Evolutionary conservation across 2,113 vertebrate genomes (phyloP).

Genomic region (Calidris pugnax): DNA sequence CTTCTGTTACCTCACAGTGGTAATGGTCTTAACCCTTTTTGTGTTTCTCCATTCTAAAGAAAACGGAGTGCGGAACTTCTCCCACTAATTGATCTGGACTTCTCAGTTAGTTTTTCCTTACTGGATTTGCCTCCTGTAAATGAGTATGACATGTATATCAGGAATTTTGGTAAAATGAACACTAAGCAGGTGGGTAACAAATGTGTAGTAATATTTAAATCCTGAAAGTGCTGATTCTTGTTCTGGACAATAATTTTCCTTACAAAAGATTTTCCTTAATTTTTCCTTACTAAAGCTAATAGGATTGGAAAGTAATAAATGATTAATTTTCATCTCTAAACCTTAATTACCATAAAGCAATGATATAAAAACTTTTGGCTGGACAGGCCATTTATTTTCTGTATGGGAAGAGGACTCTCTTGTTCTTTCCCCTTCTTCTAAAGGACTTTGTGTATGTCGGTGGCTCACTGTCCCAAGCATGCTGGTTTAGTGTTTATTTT

Average conservation of each 20-base stretch:
- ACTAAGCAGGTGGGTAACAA: slow-evolving; percentile 86
- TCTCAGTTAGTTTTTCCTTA: slow-evolving; percentile 84
- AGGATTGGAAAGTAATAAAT: neutral
- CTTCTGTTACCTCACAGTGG: neutral
- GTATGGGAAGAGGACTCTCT: neutral
- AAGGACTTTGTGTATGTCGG: neutral
- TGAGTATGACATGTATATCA: slow-evolving; percentile 96
- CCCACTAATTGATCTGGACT: slow-evolving; percentile 90
- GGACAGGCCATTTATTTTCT: neutral
- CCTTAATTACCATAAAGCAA: neutral
- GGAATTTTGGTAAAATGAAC: slow-evolving; percentile 88
- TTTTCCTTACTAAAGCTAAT: neutral
- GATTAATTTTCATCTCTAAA: neutral
- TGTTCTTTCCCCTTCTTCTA: neutral
- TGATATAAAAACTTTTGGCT: neutral
- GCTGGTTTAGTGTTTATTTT: neutral
- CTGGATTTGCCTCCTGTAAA: slow-evolving; percentile 91
- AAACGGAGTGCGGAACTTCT: slow-evolving; percentile 87
- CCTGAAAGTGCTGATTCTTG: neutral
- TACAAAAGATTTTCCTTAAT: neutral
- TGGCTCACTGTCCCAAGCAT: neutral
- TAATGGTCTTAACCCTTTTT: slow-evolving; percentile 8
- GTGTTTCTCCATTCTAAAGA: slow-evolving; percentile 68
- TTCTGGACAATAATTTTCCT: neutral
- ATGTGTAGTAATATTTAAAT: neutral